Percentiles rank a stretch among this genome's conserved stretches.
Evolutionary conservation across 2,797 vertebrate genomes (phyloP).

Genomic region (Pseudocheirus occidentalis): DNA sequence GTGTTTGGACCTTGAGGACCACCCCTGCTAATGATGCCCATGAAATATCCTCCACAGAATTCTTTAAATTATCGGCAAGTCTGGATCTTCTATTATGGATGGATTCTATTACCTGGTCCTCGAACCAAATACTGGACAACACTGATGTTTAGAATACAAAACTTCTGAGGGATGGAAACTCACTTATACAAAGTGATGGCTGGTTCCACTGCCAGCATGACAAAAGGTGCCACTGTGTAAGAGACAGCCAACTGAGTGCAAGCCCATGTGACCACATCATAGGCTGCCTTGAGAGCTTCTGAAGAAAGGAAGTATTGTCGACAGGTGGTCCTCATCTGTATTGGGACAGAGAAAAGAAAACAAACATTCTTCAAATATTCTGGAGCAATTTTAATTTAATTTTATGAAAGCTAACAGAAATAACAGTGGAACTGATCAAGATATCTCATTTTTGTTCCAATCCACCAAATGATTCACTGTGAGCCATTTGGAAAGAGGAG

Average conservation of each 20-base stretch:
- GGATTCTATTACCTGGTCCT: not conserved
- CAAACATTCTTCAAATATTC: not conserved
- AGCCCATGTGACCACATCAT: constrained; percentile 92
- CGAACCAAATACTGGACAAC: not conserved
- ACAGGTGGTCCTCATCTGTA: constrained; percentile 90
- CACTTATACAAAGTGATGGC: constrained; percentile 94
- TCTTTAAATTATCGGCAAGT: not conserved
- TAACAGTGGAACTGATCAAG: not conserved
- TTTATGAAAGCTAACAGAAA: not conserved
- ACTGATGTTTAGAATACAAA: accelerated
- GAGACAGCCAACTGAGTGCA: constrained; percentile 93
- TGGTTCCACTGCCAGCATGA: constrained; percentile 91
- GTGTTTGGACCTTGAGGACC: not conserved
- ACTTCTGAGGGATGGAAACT: constrained; percentile 44
- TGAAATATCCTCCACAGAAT: not conserved
- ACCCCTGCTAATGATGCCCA: not conserved
- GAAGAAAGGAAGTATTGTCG: constrained; percentile 89
- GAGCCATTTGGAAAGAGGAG: not conserved
- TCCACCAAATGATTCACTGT: not conserved
- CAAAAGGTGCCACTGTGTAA: constrained; percentile 94
- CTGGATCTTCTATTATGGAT: not conserved
- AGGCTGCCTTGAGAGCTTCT: constrained; percentile 85
- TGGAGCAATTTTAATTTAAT: too few relatives aligned
- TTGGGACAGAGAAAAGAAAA: constrained; percentile 41
- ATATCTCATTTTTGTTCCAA: not conserved